These are phyloP conservation scores for Conus betulinus DNA, from an alignment of 1,140 invertebrate species.

Conservation along the genomic window DNA sequence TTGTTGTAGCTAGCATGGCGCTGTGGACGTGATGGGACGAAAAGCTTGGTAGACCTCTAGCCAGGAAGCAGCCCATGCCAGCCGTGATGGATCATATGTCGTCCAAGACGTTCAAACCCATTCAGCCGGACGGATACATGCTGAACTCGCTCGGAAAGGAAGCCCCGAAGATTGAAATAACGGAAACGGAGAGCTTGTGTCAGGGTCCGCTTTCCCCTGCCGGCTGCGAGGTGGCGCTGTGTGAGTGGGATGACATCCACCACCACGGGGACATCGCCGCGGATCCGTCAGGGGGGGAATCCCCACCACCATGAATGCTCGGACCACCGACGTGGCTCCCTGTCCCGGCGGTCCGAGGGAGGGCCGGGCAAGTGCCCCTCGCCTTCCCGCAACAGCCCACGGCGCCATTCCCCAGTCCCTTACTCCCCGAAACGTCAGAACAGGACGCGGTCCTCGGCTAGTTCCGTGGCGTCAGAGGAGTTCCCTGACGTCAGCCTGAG, in stretches of 20 bases:
- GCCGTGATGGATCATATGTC: not conserved
- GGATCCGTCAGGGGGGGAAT: not conserved
- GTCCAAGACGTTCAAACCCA: not conserved
- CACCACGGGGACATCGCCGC: not conserved
- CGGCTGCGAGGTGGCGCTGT: conserved; percentile 2
- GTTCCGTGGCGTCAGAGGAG: not conserved
- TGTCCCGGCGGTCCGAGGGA: conserved; percentile 16
- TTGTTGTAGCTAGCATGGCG: too few species aligned
- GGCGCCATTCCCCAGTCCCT: conserved; percentile 17
- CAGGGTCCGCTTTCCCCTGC: not conserved
- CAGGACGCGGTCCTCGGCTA: not conserved
- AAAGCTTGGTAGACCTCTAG: too few species aligned
- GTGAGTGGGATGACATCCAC: not conserved
- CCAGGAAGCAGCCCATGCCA: not conserved
- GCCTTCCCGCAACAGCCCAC: conserved; percentile 17
- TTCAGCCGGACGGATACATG: not conserved
- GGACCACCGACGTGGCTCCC: not conserved
- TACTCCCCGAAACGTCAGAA: conserved; percentile 23
- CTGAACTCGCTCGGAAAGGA: not conserved
- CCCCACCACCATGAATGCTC: not conserved
- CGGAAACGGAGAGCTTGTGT: not conserved
- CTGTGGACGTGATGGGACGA: too few species aligned
- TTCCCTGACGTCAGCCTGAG: not conserved
- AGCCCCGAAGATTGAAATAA: conserved; percentile 11
- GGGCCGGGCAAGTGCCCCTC: conserved; percentile 8